Percentiles rank a stretch among this genome's conserved stretches.
Evolutionary conservation across 2,888 invertebrate genomes (phyloP).

Genomic region (Andricus curvator): DNA sequence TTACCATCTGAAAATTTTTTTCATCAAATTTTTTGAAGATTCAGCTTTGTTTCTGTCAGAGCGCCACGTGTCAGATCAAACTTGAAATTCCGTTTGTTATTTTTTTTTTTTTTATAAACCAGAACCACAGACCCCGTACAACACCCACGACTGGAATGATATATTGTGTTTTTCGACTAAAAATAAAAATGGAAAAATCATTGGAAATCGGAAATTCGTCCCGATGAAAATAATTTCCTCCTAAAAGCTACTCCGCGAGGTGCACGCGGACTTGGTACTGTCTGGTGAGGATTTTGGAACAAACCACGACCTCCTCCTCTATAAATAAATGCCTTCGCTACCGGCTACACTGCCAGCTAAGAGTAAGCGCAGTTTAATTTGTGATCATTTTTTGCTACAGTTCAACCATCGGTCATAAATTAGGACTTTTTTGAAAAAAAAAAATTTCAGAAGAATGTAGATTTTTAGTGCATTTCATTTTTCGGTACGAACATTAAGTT

Average conservation of each 20-base stretch:
- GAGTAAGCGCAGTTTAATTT: conserved; percentile 61
- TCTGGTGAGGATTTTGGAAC: conserved; percentile 74
- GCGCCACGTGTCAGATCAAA: not conserved
- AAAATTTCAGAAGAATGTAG: not conserved
- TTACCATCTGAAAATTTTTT: not conserved
- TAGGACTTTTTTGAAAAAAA: not conserved
- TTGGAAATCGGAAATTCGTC: not conserved
- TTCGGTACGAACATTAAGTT: too few species aligned
- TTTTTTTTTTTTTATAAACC: not conserved
- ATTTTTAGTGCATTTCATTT: too few species aligned
- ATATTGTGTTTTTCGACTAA: not conserved
- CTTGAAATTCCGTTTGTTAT: not conserved
- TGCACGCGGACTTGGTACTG: conserved; percentile 54
- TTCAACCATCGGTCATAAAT: not conserved
- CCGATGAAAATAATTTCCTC: conserved; percentile 22
- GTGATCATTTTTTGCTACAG: conserved; percentile 59
- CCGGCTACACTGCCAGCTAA: conserved; percentile 69
- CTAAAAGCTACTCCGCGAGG: conserved; percentile 42
- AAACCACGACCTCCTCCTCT: conserved; percentile 75
- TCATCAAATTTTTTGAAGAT: not conserved
- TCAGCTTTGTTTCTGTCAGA: not conserved
- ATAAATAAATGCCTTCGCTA: conserved; percentile 74
- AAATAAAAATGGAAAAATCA: not conserved
- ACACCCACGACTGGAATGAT: not conserved
- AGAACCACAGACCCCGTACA: not conserved